Evolutionary conservation across 2,888 invertebrate genomes (phyloP).

Genomic region (Stenodema calcarata): DNA sequence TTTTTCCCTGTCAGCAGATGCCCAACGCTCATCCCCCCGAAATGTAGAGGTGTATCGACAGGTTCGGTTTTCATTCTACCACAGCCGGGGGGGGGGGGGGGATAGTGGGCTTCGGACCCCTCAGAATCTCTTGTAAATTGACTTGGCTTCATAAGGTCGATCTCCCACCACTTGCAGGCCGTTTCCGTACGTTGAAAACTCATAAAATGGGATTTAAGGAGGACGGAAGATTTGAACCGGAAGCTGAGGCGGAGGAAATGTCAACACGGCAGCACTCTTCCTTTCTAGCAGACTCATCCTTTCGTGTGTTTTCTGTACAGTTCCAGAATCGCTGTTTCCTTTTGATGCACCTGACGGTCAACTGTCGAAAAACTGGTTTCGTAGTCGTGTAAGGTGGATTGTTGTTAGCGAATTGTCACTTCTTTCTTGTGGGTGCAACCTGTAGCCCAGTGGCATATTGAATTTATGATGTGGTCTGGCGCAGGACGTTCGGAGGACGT

Average conservation of each 20-base stretch:
- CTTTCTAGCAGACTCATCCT: neutral
- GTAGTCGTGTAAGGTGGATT: no score
- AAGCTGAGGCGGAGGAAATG: neutral
- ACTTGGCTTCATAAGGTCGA: neutral
- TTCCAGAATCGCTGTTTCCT: neutral
- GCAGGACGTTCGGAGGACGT: no score
- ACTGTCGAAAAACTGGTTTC: no score
- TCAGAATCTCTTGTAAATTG: neutral
- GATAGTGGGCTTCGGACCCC: neutral
- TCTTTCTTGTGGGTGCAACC: no score
- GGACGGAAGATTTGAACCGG: neutral
- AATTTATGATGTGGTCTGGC: no score
- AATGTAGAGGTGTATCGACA: neutral
- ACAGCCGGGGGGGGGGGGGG: neutral
- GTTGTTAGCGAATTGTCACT: no score
- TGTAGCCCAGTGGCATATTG: no score
- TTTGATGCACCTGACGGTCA: no score
- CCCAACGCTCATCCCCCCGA: no score
- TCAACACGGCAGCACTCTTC: neutral
- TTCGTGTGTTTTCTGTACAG: neutral
- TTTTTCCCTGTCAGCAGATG: no score
- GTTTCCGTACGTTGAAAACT: neutral
- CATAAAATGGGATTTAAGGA: neutral
- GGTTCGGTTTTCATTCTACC: neutral
- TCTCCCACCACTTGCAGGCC: neutral